A percentile compares a stretch with the other conserved stretches of the same genome.
Evolutionary conservation across 2,113 vertebrate species (phyloP).

Genomic region (Grammomys dolichurus): DNA sequence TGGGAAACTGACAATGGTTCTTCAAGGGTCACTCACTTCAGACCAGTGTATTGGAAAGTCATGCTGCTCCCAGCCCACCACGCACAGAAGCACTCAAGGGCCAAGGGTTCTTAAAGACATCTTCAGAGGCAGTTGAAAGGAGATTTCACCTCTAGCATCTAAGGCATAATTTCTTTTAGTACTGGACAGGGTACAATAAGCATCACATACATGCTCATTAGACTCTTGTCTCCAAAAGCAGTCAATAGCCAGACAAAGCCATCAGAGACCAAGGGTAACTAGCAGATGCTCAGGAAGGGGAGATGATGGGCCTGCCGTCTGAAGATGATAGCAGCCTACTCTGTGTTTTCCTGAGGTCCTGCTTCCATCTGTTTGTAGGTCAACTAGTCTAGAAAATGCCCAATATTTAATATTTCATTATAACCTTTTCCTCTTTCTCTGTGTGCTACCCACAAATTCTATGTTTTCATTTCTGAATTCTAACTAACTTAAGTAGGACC

Average conservation of each 20-base stretch:
- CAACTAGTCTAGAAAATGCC: neutral
- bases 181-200: neutral
- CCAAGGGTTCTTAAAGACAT: neutral
- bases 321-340: neutral
- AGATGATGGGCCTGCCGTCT: fast-evolving
- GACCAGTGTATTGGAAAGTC: slow-evolving; percentile 4
- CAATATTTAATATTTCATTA: neutral
- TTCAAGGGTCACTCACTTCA: neutral
- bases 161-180: neutral
- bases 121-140: slow-evolving; percentile 50
- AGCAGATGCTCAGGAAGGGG: fast-evolving
- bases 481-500: neutral
- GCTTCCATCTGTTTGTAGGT: neutral
- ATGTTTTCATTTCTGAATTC: neutral
- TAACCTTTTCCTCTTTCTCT: neutral
- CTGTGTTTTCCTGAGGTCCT: neutral
- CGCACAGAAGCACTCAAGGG: neutral
- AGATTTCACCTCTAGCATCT: slow-evolving; percentile 35
- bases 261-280: neutral
- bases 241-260: neutral
- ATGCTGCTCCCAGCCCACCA: neutral
- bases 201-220: neutral
- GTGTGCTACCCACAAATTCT: neutral
- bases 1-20: neutral
- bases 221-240: neutral